Evolutionary conservation across 2,797 vertebrate genomes (phyloP).

Genomic region (Semotilus atromaculatus): DNA sequence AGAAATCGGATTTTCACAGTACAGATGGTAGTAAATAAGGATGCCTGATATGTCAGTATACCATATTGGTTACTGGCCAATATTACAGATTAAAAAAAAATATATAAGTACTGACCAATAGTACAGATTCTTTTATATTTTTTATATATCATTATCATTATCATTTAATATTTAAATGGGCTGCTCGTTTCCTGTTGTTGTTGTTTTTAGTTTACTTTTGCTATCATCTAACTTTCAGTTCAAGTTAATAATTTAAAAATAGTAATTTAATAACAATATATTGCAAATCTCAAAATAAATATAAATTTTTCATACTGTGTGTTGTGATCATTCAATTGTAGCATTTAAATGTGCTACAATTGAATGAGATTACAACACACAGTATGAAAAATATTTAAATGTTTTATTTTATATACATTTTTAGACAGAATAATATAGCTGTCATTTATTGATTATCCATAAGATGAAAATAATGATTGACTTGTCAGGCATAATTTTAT

Average conservation of each 20-base stretch:
- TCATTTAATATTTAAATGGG: background rate
- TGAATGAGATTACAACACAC: too few species aligned
- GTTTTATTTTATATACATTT: background rate
- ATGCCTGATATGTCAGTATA: background rate
- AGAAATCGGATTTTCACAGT: background rate
- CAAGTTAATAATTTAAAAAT: background rate
- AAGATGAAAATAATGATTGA: background rate
- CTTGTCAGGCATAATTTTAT: background rate
- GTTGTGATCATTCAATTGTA: background rate
- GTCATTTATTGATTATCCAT: background rate
- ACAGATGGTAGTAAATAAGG: background rate
- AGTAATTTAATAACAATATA: background rate
- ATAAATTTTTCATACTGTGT: background rate
- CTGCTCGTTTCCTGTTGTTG: background rate
- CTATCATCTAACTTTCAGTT: background rate
- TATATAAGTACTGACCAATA: background rate
- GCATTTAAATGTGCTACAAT: background rate
- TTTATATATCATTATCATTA: background rate
- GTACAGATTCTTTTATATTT: background rate
- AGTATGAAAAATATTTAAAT: too few species aligned
- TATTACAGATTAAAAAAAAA: too few species aligned
- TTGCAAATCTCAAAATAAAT: background rate
- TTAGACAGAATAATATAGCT: background rate
- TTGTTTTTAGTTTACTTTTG: background rate
- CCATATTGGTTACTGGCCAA: background rate